Percentiles rank a stretch among this genome's conserved stretches.
phyloP scores from a whole-genome alignment of 2,797 vertebrate species.

The Rhynchotus rufescens region DNA sequence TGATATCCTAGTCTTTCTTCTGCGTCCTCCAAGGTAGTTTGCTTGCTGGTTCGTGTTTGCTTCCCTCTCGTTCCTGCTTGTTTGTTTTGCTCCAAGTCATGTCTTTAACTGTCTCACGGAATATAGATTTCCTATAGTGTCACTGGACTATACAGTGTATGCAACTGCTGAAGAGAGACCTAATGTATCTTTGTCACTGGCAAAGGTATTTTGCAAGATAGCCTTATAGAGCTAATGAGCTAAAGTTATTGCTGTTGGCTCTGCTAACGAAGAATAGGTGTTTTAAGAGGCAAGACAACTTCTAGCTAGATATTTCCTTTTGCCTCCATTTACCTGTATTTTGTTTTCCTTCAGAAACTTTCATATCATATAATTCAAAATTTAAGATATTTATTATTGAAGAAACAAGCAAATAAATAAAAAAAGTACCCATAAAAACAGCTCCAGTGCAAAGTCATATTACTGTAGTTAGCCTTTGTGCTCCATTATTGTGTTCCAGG shows the following conservation, averaged over 20 bases:
- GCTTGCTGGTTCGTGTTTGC: neutral
- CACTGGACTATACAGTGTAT: neutral
- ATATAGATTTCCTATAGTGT: constrained; percentile 1
- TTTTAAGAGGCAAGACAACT: constrained; percentile 6
- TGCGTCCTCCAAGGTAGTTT: neutral
- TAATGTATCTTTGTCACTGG: neutral
- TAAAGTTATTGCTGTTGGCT: neutral
- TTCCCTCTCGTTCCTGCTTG: neutral
- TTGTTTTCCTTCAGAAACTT: neutral
- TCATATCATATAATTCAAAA: neutral
- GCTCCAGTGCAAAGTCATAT: neutral
- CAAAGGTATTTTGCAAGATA: constrained; percentile 24
- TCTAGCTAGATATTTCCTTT: neutral
- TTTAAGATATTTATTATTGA: constrained; percentile 8
- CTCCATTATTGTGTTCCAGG: constrained; percentile 15
- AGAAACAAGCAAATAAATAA: neutral
- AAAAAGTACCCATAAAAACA: neutral
- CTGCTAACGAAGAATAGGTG: neutral
- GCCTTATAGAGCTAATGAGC: constrained; percentile 44
- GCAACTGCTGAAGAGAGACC: neutral
- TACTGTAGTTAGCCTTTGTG: neutral
- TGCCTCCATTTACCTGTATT: neutral
- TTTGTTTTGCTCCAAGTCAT: neutral
- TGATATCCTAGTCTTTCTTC: neutral
- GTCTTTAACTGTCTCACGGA: neutral